These are phyloP conservation scores for Pholis gunnellus DNA, from an alignment of 2,113 vertebrate species.

Conservation along the genomic window DNA sequence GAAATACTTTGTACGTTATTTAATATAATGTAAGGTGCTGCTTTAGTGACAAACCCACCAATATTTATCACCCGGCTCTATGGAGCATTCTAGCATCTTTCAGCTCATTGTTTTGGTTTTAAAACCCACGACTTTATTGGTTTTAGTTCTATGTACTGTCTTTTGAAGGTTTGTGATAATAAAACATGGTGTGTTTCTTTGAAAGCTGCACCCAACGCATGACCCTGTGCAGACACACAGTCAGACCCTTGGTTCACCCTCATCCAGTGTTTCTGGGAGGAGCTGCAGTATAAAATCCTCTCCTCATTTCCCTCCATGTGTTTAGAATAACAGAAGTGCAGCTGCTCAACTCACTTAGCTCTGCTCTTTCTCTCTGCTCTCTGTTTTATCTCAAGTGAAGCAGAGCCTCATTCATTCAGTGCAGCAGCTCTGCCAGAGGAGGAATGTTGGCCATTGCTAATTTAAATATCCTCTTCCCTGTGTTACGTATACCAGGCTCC, in stretches of 20 bases:
- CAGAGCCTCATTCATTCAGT: constrained; percentile 9
- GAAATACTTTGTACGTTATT: background rate
- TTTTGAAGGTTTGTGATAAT: background rate
- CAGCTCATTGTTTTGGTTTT: background rate
- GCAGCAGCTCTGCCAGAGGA: constrained; percentile 23
- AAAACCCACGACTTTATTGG: background rate
- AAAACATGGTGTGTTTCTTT: constrained; percentile 32
- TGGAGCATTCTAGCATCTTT: background rate
- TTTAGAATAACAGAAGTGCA: constrained; percentile 64
- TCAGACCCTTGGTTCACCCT: constrained; percentile 53
- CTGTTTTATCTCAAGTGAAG: constrained; percentile 35
- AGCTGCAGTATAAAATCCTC: constrained; percentile 48
- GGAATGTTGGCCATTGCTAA: constrained; percentile 24
- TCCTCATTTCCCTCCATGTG: constrained; percentile 51
- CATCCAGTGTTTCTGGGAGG: constrained; percentile 37
- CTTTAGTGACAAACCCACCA: background rate
- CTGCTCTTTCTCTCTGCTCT: constrained; percentile 16
- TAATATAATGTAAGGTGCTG: background rate
- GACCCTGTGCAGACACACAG: constrained; percentile 32
- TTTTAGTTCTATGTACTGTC: background rate
- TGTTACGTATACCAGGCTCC: constrained; percentile 17
- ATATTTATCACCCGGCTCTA: background rate
- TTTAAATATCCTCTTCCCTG: constrained; percentile 32
- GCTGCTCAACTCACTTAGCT: constrained; percentile 44
- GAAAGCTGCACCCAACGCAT: constrained; percentile 11